phyloP scores from a whole-genome alignment of 2,797 vertebrate species.

The Arrhamphus sclerolepis region DNA sequence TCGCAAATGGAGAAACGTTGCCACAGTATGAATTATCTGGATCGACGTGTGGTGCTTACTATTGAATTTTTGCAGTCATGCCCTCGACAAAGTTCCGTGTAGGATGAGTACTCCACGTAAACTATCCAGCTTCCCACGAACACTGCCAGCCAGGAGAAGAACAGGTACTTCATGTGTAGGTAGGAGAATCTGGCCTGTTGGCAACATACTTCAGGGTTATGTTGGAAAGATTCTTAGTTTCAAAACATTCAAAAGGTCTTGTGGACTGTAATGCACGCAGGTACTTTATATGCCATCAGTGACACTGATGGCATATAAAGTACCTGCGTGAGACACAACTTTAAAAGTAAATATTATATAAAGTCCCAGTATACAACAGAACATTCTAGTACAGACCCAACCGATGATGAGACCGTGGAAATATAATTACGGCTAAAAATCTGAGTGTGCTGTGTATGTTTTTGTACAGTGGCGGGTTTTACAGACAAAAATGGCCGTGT shows the following conservation, averaged over 20 bases:
- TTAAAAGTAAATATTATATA: no score
- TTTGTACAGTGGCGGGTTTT: no score
- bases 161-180: constrained; percentile 94
- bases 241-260: neutral
- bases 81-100: constrained; percentile 96
- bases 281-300: no score
- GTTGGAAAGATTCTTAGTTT: neutral
- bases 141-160: constrained; percentile 96
- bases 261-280: no score
- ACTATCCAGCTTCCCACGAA: constrained; percentile 97
- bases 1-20: neutral
- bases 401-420: no score
- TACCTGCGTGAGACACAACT: no score
- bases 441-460: no score
- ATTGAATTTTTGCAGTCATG: constrained; percentile 94
- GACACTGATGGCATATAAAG: no score
- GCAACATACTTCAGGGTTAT: constrained; percentile 1
- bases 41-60: constrained; percentile 71
- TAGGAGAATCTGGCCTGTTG: constrained; percentile 90
- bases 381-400: no score
- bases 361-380: no score
- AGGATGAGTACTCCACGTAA: constrained; percentile 95
- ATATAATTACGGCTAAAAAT: no score
- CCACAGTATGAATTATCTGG: neutral
- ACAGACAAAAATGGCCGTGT: no score